phyloP scores from a whole-genome alignment of 2,888 invertebrate genomes.

The Macrosoma leucophasiata region DNA sequence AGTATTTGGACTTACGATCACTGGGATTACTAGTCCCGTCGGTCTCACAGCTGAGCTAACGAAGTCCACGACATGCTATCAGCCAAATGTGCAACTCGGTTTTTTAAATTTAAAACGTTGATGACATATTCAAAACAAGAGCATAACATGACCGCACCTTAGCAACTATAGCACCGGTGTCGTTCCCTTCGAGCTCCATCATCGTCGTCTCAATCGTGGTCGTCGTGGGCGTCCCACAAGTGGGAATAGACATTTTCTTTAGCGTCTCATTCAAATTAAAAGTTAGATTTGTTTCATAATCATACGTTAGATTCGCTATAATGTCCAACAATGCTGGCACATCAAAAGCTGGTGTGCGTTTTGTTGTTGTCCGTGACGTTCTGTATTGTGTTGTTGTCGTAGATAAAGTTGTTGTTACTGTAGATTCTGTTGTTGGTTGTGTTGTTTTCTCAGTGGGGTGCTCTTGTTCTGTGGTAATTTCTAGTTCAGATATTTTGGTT shows the following conservation, averaged over 20 bases:
- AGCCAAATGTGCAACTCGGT: too few species aligned
- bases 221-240: constrained; percentile 28
- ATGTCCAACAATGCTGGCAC: constrained; percentile 35
- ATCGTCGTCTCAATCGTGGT: constrained; percentile 21
- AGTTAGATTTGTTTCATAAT: constrained; percentile 42
- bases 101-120: too few species aligned
- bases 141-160: too few species aligned
- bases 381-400: background rate
- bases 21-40: too few species aligned
- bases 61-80: too few species aligned
- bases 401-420: background rate
- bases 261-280: constrained; percentile 36
- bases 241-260: constrained; percentile 32
- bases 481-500: too few species aligned
- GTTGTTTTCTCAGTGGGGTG: too few species aligned
- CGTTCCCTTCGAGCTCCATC: constrained; percentile 25
- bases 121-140: too few species aligned
- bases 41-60: too few species aligned
- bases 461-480: too few species aligned
- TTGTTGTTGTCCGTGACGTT: background rate
- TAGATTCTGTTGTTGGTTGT: background rate
- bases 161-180: constrained; percentile 33
- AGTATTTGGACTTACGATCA: too few species aligned
- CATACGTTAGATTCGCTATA: constrained; percentile 36
- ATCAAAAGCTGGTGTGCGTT: constrained; percentile 19